Base-by-base conservation (phyloP, 2,888 invertebrate species). In the Eupithecia subfuscata region DNA sequence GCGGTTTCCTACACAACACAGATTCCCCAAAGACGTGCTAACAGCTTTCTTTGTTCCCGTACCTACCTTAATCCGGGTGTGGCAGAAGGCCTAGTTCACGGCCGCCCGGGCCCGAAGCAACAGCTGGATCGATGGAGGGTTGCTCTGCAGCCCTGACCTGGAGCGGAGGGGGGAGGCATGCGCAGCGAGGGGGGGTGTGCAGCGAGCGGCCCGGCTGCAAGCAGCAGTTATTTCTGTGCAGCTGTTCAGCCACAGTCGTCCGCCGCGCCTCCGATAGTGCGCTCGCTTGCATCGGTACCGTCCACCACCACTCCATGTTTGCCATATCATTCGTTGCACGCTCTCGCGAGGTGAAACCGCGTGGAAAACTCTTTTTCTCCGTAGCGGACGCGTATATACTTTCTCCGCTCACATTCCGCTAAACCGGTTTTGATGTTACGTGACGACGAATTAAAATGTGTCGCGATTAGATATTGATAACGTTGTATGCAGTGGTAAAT, bases 161-260 rank as follows among this genome's bases (percentile, higher is more conserved):
- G 87, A 89, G 88, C 87, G 78, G 63, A 80, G 78, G 83, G 78
- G 80, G 82, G 73, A 75, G 84, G 75, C 77, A 60, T 71, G 81
- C 73, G 80, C 82, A 80, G 71, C 79, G 79, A 56, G 78, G 78
- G 72, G 75, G 67, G 88, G 87, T 86, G 86, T 93, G 94, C 94
- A 93, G 90, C 90, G 89, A 90, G 87, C 92, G 90, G 91, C 93
- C 93, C 86, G 94, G 92, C 88, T 94, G 93, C 93, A 93, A 71
- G 85, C 90, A 93, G 93, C 93, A 92, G 93, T 92, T 95, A 95
- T 94, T 95, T 95, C 92, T 91, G 94, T 95, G 95, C 94, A 95
- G 89, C 91, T 88, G 85, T 78, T 85, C 80, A 80, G 84, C 85
- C 92, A 86, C 92, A 93, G 93, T 93, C 91, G 90, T 82, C 87